phyloP scores from a whole-genome alignment of 2,888 invertebrate species.

The Alsophila aescularia region DNA sequence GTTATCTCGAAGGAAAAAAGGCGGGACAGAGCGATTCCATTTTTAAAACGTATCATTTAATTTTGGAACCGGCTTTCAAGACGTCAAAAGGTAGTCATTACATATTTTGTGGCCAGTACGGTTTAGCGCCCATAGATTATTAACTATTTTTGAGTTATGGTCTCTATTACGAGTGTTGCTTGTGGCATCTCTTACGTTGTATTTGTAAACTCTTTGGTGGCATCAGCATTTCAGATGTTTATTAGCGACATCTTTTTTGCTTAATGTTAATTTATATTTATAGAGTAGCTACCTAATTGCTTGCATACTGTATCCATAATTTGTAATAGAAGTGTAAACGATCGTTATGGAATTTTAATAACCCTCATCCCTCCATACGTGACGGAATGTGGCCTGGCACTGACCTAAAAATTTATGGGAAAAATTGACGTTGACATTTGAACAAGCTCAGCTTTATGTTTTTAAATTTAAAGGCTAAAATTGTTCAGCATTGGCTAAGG shows the following conservation, averaged over 20 bases:
- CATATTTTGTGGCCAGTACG: constrained; percentile 77
- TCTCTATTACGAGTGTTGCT: constrained; percentile 38
- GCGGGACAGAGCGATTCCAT: constrained; percentile 83
- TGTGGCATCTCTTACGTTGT: not conserved
- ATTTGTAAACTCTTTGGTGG: no score
- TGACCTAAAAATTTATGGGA: constrained; percentile 77
- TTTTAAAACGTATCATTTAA: constrained; percentile 85
- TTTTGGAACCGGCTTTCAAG: constrained; percentile 83
- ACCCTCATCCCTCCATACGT: constrained; percentile 70
- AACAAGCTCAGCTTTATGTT: constrained; percentile 42
- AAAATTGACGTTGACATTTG: constrained; percentile 52
- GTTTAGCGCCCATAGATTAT: constrained; percentile 72
- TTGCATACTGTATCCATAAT: constrained; percentile 42
- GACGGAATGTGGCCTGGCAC: constrained; percentile 67
- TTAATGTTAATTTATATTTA: constrained; percentile 21
- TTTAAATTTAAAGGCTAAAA: constrained; percentile 15
- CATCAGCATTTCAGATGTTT: no score
- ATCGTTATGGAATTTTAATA: constrained; percentile 73
- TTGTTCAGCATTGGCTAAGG: constrained; percentile 32
- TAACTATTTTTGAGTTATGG: constrained; percentile 64
- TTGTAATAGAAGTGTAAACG: constrained; percentile 61
- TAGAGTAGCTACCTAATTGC: constrained; percentile 45
- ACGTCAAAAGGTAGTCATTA: constrained; percentile 84
- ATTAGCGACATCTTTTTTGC: constrained; percentile 13
- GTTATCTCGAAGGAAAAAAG: constrained; percentile 82